Base-by-base conservation (phyloP, 2,888 invertebrate species). In the Drosophila pegasa region DNA sequence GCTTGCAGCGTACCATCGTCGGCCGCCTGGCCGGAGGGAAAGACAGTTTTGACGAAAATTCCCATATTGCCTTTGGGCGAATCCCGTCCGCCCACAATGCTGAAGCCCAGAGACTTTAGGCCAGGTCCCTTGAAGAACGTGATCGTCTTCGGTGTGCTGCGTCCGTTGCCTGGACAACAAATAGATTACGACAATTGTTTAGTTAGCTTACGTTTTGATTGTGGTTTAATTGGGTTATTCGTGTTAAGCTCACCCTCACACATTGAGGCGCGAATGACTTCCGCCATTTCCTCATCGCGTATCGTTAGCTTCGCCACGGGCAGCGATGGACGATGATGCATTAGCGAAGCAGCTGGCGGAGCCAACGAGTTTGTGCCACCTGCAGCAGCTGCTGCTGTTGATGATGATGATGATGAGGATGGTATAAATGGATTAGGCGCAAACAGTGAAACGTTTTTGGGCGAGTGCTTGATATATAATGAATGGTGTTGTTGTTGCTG, bases 1-100 rank as follows among this genome's bases (percentile, higher is more conserved):
- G 97, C 97, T 93, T 95, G 95, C 77, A 97, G 94, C 86, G 94
- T 95, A 65, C 96, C 96, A 93, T 95, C 95, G 89, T 97, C 97
- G 54, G 96, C 96, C 65, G 97, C 97, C 93, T 97, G 96, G 35
- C 97, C 97, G 71, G 95, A 94, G 37, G 96, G 95, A 90, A 97
- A 96, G 50, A 98, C 96, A 9, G 97, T 96, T 93, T 97, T 96
- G 6, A 98, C 96, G 91, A 96, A 97, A 91, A 98, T 97, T 47
- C 97, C 97, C 94, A 97, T 96, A 91, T 95, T 95, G 47, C 97
- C 97, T 92, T 96, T 96, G 0, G 97, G 96, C 3, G 97, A 97
- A 92, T 97, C 97, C 52, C 95, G 94, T 48, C 97, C 98, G 55
- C 97, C 98, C 31, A 97, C 97, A 82, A 97, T 97, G 90, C 97